Evolutionary conservation across 2,888 invertebrate genomes (phyloP), one percentile per base, ranked within the genome.

Genomic region (Hyles lineata): DNA sequence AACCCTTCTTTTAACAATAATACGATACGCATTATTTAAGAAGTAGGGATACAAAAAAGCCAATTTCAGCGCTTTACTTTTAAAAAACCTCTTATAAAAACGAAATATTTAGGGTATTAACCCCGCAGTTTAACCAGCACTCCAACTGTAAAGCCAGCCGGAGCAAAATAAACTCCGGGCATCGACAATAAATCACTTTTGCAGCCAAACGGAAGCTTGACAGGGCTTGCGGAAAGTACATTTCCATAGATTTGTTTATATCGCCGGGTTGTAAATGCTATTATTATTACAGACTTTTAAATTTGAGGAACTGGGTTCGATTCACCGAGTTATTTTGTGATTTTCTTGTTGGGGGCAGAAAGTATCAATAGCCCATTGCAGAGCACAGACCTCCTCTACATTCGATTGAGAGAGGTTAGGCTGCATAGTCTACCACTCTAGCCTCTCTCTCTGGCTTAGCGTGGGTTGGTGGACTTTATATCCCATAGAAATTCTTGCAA

Each of bases 161-260:
- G 17, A 55, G 55, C 55, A n/a, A 55, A 55, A 55, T n/a, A 55
- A 55, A 55, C n/a, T 55, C n/a, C n/a, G 1, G n/a, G 7, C 55
- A 55, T 55, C 55, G 55, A 55, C 55, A 55, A 55, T 55, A 55
- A 55, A 17, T 55, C 55, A 55, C 55, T n/a, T 55, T n/a, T 55
- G 55, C 55, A 55, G n/a, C n/a, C 55, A 55, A 55, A 55, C 55
- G 55, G 55, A 55, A 55, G 55, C 55, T 55, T 55, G n/a, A 55
- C 55, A 55, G n/a, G 55, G 55, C 55, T n/a, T 55, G 55, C 55
- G 55, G 55, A 19, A 55, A 55, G 55, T 55, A n/a, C 7, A 55
- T 55, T 55, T 55, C 55, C 55, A 55, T 55, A 55, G 19, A n/a
- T 55, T 55, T 55, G 17, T 17, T 55, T 55, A 55, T 55, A 7